Percentiles rank a stretch among this genome's conserved stretches.
These are phyloP conservation scores for Calameuta pallipes DNA, from an alignment of 2,888 invertebrate species.

Conservation along the genomic window DNA sequence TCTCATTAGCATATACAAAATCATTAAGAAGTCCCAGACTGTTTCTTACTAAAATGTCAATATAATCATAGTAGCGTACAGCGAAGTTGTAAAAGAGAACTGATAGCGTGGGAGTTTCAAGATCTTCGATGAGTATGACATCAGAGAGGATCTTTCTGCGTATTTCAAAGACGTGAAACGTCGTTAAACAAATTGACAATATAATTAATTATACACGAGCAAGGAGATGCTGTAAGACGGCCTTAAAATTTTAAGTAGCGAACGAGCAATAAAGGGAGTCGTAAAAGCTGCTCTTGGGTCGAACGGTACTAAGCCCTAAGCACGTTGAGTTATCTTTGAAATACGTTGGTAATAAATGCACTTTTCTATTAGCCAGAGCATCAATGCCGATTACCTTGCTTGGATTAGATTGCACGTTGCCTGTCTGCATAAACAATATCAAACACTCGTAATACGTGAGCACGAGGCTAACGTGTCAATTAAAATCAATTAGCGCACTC, in stretches of 20 bases:
- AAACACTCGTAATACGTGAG: conserved; percentile 5
- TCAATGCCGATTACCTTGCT: conserved; percentile 35
- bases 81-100: background rate
- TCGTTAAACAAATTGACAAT: background rate
- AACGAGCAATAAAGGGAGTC: background rate
- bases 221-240: background rate
- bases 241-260: background rate
- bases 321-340: conserved; percentile 11
- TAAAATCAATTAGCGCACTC: conserved; percentile 38
- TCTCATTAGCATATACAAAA: background rate
- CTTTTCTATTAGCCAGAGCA: conserved; percentile 18
- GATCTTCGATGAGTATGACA: background rate
- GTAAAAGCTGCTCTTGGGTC: background rate
- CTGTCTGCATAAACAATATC: background rate
- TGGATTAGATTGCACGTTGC: conserved; percentile 1
- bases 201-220: background rate
- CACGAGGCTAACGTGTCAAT: conserved; percentile 45
- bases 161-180: background rate
- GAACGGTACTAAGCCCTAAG: background rate
- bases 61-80: background rate
- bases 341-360: conserved; percentile 21
- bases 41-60: background rate
- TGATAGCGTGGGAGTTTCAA: background rate
- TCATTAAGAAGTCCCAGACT: background rate
- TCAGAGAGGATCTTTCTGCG: background rate